Evolutionary conservation across 1,140 invertebrate species (phyloP).

Genomic region (Neoseiulus cucumeris): DNA sequence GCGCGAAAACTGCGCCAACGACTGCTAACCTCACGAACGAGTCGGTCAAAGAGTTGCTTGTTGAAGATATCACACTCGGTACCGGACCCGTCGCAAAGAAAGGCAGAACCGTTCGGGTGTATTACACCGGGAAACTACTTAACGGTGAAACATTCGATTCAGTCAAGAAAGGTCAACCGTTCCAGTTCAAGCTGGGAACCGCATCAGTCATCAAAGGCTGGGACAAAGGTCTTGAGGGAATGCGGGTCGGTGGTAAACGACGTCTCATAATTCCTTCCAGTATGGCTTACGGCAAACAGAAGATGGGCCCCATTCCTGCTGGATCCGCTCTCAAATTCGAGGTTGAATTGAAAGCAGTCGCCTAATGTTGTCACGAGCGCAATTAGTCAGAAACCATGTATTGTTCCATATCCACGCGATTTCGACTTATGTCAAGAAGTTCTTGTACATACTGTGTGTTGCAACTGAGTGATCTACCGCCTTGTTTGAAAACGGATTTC

Average conservation of each 20-base stretch:
- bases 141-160: slow-evolving; percentile 39
- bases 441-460: no score
- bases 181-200: slow-evolving; percentile 59
- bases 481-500: no score
- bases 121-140: background rate
- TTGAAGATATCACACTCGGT: slow-evolving; percentile 55
- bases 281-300: slow-evolving; percentile 43
- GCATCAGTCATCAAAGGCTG: slow-evolving; percentile 75
- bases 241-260: slow-evolving; percentile 79
- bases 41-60: slow-evolving; percentile 36
- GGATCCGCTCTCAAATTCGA: slow-evolving; percentile 25
- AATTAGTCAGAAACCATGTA: no score
- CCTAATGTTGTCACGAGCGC: background rate
- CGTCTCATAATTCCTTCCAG: slow-evolving; percentile 56
- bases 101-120: slow-evolving; percentile 38
- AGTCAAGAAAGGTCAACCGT: slow-evolving; percentile 27
- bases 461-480: no score
- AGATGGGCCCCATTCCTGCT: slow-evolving; percentile 10
- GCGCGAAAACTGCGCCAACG: slow-evolving; percentile 38
- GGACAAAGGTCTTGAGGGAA: slow-evolving; percentile 63
- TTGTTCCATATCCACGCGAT: no score
- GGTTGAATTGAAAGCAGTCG: slow-evolving; percentile 20
- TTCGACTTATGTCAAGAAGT: no score
- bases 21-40: slow-evolving; percentile 28
- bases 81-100: slow-evolving; percentile 47